Evolutionary conservation across 2,113 vertebrate genomes (phyloP).

Genomic region (Ranitomeya imitator): DNA sequence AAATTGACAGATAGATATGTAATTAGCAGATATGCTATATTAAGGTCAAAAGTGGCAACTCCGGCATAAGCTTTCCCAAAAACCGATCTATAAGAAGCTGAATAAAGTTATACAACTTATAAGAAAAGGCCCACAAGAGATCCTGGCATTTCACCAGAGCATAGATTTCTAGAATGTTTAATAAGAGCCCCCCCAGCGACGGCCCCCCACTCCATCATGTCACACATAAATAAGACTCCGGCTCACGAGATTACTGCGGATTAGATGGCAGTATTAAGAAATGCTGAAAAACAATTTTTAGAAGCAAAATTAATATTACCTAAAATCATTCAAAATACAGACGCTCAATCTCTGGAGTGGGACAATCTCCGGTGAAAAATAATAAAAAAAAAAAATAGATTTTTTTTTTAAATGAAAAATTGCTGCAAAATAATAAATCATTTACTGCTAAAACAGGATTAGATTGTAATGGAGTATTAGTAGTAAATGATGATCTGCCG

Average conservation of each 20-base stretch:
- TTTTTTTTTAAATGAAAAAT: background rate
- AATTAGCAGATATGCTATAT: background rate
- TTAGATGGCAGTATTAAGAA: slow-evolving; percentile 61
- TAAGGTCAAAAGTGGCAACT: background rate
- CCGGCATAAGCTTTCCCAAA: background rate
- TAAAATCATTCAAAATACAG: slow-evolving; percentile 23
- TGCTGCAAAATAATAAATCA: background rate
- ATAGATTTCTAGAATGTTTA: background rate
- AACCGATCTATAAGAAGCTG: background rate
- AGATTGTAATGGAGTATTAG: slow-evolving; percentile 17
- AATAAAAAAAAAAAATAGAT: background rate
- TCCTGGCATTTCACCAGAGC: background rate
- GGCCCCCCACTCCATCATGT: background rate
- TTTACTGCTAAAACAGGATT: background rate
- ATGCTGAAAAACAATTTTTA: slow-evolving; percentile 52
- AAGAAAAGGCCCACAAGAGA: background rate
- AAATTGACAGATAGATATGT: too few species aligned
- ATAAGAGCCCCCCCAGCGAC: background rate
- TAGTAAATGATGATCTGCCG: background rate
- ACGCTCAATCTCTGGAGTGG: background rate
- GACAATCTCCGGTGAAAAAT: background rate
- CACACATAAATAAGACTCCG: slow-evolving; percentile 56
- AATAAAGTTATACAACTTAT: too few species aligned
- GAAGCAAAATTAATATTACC: slow-evolving; percentile 30
- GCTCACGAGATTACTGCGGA: slow-evolving; percentile 62